Percentiles rank a stretch among this genome's conserved stretches.
These are phyloP conservation scores for Drosophila tanythrix DNA, from an alignment of 2,888 invertebrate genomes.

Conservation along the genomic window DNA sequence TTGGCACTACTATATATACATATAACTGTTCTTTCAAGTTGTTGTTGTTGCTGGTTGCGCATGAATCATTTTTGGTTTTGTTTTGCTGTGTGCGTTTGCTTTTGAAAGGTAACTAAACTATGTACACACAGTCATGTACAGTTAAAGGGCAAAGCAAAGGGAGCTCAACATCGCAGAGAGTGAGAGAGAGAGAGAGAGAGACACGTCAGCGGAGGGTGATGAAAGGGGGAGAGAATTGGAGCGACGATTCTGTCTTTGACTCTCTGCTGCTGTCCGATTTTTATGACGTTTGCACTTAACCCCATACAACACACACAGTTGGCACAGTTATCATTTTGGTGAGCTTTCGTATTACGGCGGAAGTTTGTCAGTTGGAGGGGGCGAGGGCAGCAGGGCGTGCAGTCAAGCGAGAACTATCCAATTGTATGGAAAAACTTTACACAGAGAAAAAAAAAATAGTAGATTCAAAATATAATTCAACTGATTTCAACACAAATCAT, in stretches of 20 bases:
- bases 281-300: slow-evolving; percentile 78
- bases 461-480: not conserved
- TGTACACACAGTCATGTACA: slow-evolving; percentile 52
- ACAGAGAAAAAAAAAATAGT: slow-evolving; percentile 1
- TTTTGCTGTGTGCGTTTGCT: slow-evolving; percentile 45
- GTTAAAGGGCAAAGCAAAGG: slow-evolving; percentile 56
- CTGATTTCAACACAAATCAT: not conserved
- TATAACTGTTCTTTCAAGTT: slow-evolving; percentile 17
- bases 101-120: slow-evolving; percentile 56
- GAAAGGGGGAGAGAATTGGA: slow-evolving; percentile 51
- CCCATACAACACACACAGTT: slow-evolving; percentile 48
- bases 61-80: slow-evolving; percentile 71
- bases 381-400: slow-evolving; percentile 11
- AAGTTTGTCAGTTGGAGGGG: slow-evolving; percentile 22
- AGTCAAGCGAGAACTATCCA: slow-evolving; percentile 55
- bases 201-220: slow-evolving; percentile 4
- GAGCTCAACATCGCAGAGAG: not conserved
- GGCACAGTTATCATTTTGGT: slow-evolving; percentile 72
- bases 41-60: slow-evolving; percentile 65
- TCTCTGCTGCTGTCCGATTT: slow-evolving; percentile 41
- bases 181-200: not conserved
- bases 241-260: slow-evolving; percentile 40
- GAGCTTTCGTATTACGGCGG: slow-evolving; percentile 54
- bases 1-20: not conserved
- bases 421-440: slow-evolving; percentile 7